Evolutionary conservation across 2,113 vertebrate species (phyloP).

Genomic region (Ceyx cyanopectus): DNA sequence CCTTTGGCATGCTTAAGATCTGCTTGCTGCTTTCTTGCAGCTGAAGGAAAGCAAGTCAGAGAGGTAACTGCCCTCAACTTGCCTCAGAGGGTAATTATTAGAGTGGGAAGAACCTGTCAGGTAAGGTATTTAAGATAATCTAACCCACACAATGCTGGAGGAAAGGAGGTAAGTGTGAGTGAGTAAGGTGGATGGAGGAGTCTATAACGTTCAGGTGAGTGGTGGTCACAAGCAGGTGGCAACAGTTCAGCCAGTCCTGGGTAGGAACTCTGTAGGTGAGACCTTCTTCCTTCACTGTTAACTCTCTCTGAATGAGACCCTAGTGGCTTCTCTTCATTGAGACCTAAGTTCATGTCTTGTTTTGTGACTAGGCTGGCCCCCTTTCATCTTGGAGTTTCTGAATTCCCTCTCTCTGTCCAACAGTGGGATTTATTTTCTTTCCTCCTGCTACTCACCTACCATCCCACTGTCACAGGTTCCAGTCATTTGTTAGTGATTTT

Average conservation of each 20-base stretch:
- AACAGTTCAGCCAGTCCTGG: not conserved
- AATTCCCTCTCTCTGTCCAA: not conserved
- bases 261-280: not conserved
- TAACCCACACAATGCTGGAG: not conserved
- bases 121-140: not conserved
- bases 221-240: not conserved
- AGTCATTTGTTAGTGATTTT: not conserved
- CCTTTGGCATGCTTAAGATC: not conserved
- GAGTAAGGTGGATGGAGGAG: not conserved
- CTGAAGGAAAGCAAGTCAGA: not conserved
- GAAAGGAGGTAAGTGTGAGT: not conserved
- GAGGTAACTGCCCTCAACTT: not conserved
- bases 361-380: not conserved
- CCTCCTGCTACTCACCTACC: fast-evolving
- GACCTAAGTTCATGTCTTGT: not conserved
- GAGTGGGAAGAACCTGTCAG: not conserved
- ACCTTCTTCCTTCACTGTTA: not conserved
- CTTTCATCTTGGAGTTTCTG: not conserved
- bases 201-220: not conserved
- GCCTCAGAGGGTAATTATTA: not conserved
- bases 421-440: not conserved
- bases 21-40: not conserved
- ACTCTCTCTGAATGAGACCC: not conserved
- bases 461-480: not conserved
- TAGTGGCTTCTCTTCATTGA: not conserved